These are phyloP conservation scores for Patella ulyssiponensis DNA, from an alignment of 2,888 invertebrate species.

Conservation along the genomic window DNA sequence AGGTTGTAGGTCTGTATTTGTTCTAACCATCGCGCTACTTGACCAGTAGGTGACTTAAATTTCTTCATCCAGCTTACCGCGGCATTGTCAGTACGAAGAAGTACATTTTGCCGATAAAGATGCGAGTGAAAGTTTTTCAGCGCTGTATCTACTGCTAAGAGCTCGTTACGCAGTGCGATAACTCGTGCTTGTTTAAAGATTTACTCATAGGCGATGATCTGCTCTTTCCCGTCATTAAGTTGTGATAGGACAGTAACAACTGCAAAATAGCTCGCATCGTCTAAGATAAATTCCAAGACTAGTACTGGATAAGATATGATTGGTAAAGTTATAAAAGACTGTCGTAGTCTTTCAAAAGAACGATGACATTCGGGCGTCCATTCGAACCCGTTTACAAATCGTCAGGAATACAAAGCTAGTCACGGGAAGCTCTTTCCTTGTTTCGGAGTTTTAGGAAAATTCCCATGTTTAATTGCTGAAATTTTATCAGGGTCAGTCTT, in stretches of 20 bases:
- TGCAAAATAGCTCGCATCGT: background rate
- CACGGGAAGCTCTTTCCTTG: slow-evolving; percentile 14
- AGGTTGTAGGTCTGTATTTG: slow-evolving; percentile 18
- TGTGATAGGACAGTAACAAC: slow-evolving; percentile 16
- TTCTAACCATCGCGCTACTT: slow-evolving; percentile 6
- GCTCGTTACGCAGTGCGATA: slow-evolving; percentile 17
- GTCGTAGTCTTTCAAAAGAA: background rate
- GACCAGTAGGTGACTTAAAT: slow-evolving; percentile 1
- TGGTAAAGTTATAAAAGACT: background rate
- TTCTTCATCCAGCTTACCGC: slow-evolving; percentile 21
- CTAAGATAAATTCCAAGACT: background rate
- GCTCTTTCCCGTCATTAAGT: background rate
- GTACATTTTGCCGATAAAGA: slow-evolving; percentile 17
- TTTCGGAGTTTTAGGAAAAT: slow-evolving; percentile 20
- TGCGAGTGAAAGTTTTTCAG: slow-evolving; percentile 15
- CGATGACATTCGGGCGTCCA: background rate
- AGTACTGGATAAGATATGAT: background rate
- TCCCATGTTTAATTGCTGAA: slow-evolving; percentile 30
- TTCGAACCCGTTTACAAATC: background rate
- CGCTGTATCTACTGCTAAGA: slow-evolving; percentile 3
- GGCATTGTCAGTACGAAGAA: slow-evolving; percentile 15
- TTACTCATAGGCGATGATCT: slow-evolving; percentile 13
- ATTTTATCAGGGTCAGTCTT: slow-evolving; percentile 28
- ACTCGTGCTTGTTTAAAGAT: slow-evolving; percentile 9
- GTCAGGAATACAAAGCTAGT: background rate